phyloP scores from a whole-genome alignment of 2,888 invertebrate genomes.

The Aricia artaxerxes region DNA sequence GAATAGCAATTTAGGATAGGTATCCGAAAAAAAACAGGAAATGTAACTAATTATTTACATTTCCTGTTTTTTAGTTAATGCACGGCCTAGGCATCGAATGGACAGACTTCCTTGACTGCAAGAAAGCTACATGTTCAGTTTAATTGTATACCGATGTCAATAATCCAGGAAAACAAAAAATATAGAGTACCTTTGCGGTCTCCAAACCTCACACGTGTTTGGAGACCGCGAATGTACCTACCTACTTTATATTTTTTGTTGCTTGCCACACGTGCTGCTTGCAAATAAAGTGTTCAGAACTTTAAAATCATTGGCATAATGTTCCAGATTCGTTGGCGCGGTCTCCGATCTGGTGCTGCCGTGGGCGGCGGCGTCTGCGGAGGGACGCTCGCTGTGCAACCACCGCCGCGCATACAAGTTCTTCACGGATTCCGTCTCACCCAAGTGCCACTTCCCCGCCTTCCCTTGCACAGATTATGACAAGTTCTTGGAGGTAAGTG shows the following conservation, averaged over 20 bases:
- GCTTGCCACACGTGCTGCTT: background rate
- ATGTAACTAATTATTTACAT: background rate
- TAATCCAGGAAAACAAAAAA: no score
- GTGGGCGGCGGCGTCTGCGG: slow-evolving; percentile 82
- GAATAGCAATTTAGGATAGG: background rate
- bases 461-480: slow-evolving; percentile 93
- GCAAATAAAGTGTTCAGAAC: background rate
- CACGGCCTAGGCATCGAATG: no score
- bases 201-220: no score
- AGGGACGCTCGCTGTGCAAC: slow-evolving; percentile 94
- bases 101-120: no score
- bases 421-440: slow-evolving; percentile 96
- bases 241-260: no score
- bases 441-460: slow-evolving; percentile 94
- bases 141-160: no score
- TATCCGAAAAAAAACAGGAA: background rate
- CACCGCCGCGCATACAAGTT: slow-evolving; percentile 96
- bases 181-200: no score
- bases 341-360: slow-evolving; percentile 94
- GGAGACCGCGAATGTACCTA: no score
- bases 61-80: no score
- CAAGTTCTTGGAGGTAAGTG: slow-evolving; percentile 83
- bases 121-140: no score
- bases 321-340: slow-evolving; percentile 88
- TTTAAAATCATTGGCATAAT: no score